Percentiles rank a stretch among this genome's conserved stretches.
These are phyloP conservation scores for Cichlasoma orientale DNA, from an alignment of 2,797 vertebrate species.

Conservation along the genomic window DNA sequence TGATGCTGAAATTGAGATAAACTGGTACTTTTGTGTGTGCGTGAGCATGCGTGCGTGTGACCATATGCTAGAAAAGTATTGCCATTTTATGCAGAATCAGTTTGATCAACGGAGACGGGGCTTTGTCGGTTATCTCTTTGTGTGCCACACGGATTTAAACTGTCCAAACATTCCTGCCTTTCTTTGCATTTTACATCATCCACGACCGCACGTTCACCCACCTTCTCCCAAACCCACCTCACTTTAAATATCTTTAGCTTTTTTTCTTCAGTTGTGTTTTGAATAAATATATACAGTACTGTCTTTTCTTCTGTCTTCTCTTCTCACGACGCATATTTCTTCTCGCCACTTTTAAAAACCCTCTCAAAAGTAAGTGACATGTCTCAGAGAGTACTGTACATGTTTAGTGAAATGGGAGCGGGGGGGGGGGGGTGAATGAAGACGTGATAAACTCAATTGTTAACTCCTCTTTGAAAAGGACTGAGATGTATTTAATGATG, in stretches of 20 bases:
- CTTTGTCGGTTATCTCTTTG: slow-evolving; percentile 47
- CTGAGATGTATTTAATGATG: slow-evolving; percentile 81
- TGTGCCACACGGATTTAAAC: slow-evolving; percentile 68
- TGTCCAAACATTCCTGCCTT: slow-evolving; percentile 64
- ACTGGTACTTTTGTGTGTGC: slow-evolving; percentile 33
- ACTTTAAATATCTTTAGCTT: slow-evolving; percentile 28
- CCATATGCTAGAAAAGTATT: slow-evolving; percentile 43
- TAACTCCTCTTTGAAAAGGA: slow-evolving; percentile 73
- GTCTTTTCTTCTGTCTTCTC: slow-evolving; percentile 57
- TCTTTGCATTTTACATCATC: slow-evolving; percentile 35
- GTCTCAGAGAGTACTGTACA: slow-evolving; percentile 70
- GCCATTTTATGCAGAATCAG: slow-evolving; percentile 54
- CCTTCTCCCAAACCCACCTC: background rate
- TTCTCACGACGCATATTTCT: slow-evolving; percentile 61
- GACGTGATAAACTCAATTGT: slow-evolving; percentile 71
- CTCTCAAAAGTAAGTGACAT: slow-evolving; percentile 47
- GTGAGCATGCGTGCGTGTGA: slow-evolving; percentile 19
- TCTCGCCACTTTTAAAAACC: slow-evolving; percentile 64
- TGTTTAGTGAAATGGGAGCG: slow-evolving; percentile 59
- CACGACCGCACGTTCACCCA: slow-evolving; percentile 17
- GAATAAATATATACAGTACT: slow-evolving; percentile 58
- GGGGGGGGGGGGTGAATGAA: background rate
- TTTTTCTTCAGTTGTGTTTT: slow-evolving; percentile 65
- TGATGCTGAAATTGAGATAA: slow-evolving; percentile 41
- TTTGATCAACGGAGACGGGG: slow-evolving; percentile 53